Conservation (phyloP, 2,797 vertebrate species). For the Crocodylus rhombifer region DNA sequence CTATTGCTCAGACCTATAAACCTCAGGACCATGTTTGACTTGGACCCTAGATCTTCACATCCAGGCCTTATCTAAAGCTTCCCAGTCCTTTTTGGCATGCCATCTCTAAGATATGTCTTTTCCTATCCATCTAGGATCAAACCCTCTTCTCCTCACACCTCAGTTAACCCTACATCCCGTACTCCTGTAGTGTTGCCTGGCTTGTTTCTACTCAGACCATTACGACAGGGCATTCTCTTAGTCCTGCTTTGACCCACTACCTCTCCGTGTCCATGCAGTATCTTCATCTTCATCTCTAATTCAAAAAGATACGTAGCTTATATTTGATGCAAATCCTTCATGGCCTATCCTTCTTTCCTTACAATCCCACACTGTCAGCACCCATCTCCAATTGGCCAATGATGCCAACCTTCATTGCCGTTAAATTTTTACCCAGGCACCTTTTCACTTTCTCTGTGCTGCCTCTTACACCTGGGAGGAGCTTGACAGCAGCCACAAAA, state of each 20-base stretch:
- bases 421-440: background rate
- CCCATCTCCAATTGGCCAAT: background rate
- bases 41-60: background rate
- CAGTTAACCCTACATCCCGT: background rate
- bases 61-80: background rate
- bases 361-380: background rate
- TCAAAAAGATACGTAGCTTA: background rate
- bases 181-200: background rate
- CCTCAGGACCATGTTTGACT: background rate
- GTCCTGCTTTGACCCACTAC: background rate
- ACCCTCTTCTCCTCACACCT: background rate
- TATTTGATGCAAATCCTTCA: background rate
- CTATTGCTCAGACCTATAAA: background rate
- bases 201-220: background rate
- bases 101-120: background rate
- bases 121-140: background rate
- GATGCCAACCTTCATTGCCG: background rate
- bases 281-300: background rate
- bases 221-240: background rate
- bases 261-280: background rate
- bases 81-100: background rate
- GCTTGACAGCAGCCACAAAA: background rate
- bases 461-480: background rate
- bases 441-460: background rate
- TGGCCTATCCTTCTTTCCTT: background rate